These are phyloP conservation scores for Onychomys leucogaster DNA, from an alignment of 2,797 vertebrate genomes.

Conservation along the genomic window DNA sequence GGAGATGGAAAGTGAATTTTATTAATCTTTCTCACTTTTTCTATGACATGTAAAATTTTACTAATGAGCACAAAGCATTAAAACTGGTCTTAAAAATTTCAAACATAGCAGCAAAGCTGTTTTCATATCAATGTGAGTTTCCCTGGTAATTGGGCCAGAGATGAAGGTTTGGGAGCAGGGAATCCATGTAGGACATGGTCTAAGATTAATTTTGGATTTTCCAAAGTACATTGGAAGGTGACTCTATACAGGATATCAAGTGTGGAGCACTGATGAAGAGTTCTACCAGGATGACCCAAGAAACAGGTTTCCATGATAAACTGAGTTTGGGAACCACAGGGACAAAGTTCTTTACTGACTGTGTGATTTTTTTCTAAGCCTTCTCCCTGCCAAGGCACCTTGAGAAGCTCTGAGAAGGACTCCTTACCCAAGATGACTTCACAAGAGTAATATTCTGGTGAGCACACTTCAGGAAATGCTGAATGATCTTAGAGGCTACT, in stretches of 20 bases:
- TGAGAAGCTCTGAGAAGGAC: neutral
- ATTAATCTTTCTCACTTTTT: neutral
- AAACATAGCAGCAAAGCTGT: neutral
- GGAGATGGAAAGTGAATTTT: slow-evolving; percentile 33
- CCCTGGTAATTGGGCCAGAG: neutral
- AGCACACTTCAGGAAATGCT: neutral
- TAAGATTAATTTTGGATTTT: neutral
- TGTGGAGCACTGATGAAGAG: neutral
- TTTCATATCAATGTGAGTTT: neutral
- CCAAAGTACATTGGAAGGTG: neutral
- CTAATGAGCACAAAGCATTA: neutral
- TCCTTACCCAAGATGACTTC: neutral
- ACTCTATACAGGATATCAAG: neutral
- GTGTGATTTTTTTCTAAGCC: neutral
- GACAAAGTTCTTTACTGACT: neutral
- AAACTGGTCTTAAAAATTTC: neutral
- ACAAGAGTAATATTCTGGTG: neutral
- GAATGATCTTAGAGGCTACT: slow-evolving; percentile 5
- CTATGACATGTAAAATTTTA: slow-evolving; percentile 11
- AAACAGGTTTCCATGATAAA: neutral
- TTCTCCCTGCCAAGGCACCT: neutral
- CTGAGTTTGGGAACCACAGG: neutral
- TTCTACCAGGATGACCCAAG: neutral
- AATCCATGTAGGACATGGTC: neutral
- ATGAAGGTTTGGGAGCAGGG: neutral